phyloP scores from a whole-genome alignment of 2,113 vertebrate species.

The Protomyctophum bolini region DNA sequence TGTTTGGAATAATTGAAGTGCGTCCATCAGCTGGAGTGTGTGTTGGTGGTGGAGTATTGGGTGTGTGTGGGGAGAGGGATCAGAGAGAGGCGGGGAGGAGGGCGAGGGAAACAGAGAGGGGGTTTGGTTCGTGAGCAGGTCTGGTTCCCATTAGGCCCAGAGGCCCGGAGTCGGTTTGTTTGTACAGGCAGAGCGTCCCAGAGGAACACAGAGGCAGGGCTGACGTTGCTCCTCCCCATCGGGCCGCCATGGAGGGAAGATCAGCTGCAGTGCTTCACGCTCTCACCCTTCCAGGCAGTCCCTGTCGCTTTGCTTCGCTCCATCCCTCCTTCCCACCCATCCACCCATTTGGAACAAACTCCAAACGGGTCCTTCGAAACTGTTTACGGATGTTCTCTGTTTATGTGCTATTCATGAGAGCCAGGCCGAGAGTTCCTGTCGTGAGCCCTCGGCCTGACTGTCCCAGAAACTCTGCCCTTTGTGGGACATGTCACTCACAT shows the following conservation, averaged over 20 bases:
- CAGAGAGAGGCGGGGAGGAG: slow-evolving; percentile 3
- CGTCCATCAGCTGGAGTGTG: slow-evolving; percentile 70
- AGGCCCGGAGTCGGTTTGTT: slow-evolving; percentile 73
- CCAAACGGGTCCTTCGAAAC: slow-evolving; percentile 56
- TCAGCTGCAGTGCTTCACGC: neutral
- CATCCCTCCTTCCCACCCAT: slow-evolving; percentile 59
- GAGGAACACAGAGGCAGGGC: slow-evolving; percentile 66
- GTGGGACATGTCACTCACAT: slow-evolving; percentile 48
- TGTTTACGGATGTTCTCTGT: slow-evolving; percentile 76
- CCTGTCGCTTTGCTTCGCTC: slow-evolving; percentile 20
- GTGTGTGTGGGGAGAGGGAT: slow-evolving; percentile 19
- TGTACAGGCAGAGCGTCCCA: slow-evolving; percentile 76
- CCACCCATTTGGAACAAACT: slow-evolving; percentile 57
- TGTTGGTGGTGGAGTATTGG: slow-evolving; percentile 50
- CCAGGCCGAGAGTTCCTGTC: slow-evolving; percentile 44
- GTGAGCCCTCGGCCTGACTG: slow-evolving; percentile 33
- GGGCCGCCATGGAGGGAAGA: slow-evolving; percentile 51
- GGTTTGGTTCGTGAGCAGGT: slow-evolving; percentile 68
- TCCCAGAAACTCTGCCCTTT: slow-evolving; percentile 41
- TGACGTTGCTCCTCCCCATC: slow-evolving; percentile 70
- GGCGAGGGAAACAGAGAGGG: slow-evolving; percentile 40
- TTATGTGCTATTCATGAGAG: slow-evolving; percentile 66
- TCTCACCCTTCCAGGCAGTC: neutral
- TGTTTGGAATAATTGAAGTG: slow-evolving; percentile 82
- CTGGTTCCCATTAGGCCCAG: slow-evolving; percentile 84